Percentiles rank a stretch among this genome's conserved stretches.
phyloP scores from a whole-genome alignment of 2,797 vertebrate genomes.

The Malurus leucopterus region DNA sequence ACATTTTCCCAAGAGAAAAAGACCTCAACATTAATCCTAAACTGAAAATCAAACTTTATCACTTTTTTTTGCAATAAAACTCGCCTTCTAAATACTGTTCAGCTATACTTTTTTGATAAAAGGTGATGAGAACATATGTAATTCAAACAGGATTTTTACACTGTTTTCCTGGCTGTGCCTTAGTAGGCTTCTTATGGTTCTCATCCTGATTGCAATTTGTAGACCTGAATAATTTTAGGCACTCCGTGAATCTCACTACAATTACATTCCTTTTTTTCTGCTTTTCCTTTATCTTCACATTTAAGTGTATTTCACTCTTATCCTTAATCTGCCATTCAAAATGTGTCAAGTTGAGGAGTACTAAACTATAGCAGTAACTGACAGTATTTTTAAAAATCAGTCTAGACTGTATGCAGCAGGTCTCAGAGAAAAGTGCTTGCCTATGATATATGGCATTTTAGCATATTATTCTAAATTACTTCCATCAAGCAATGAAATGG shows the following conservation, averaged over 20 bases:
- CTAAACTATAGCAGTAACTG: constrained; percentile 43
- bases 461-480: constrained; percentile 61
- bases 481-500: constrained; percentile 54
- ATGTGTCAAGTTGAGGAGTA: constrained; percentile 55
- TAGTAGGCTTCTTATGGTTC: constrained; percentile 16
- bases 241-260: constrained; percentile 28
- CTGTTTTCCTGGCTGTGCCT: neutral
- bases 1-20: neutral
- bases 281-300: constrained; percentile 48
- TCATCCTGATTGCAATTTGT: constrained; percentile 60
- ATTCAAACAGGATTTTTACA: constrained; percentile 10
- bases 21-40: neutral
- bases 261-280: constrained; percentile 11
- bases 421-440: constrained; percentile 32
- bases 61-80: neutral
- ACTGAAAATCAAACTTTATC: neutral
- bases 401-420: constrained; percentile 29
- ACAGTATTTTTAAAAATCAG: constrained; percentile 49
- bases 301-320: constrained; percentile 62
- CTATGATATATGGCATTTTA: constrained; percentile 40
- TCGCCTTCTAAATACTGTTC: constrained; percentile 13
- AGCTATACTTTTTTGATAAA: constrained; percentile 1
- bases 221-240: constrained; percentile 46
- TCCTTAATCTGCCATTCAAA: constrained; percentile 63
- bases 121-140: neutral